Evolutionary conservation across 2,797 vertebrate genomes (phyloP), one percentile per base, ranked within the genome.

Genomic region (Coranthus polyacanthus): DNA sequence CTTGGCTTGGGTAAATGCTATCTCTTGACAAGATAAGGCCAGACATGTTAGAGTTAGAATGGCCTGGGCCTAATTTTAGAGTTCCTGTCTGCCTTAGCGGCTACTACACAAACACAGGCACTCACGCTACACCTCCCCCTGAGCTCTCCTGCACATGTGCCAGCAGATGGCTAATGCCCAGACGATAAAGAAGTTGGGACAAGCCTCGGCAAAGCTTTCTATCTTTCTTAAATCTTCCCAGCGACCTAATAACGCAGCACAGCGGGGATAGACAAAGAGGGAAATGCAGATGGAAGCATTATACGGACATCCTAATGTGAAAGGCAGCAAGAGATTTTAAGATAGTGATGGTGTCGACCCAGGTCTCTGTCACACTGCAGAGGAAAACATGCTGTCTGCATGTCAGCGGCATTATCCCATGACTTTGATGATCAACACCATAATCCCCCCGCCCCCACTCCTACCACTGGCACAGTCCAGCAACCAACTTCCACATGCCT

Each of bases 151-250:
- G 75, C 80, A 84, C 76, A 84, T 80, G 80, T 79, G 82, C 82
- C 76, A 80, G 81, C 86, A 88, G 81, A 86, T 85, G 83, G 85
- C 75, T 87, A 88, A 85, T 84, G 80, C 83, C 81, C 58, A 65
- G 69, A 72, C 69, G 70, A 83, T 81, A 85, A 78, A 78, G 76
- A 73, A 78, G 78, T 76, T 45, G 54, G 62, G 63, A 55, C 69
- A 76, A 81, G 82, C 67, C 57, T 68, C 57, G 3, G 78, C 78
- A 78, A 77, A 75, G 78, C 82, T 77, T 79, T 79, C 56, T 36
- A 76, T 82, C 83, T 83, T 77, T 55, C 69, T 66, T 72, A 71
- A 81, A 80, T 82, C 82, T 82, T 78, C 51, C 53, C 56, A 54
- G 59, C 26, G 22, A 78, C 81, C 80, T 78, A 78, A 82, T 75